Evolutionary conservation across 1,140 invertebrate species (phyloP).

Genomic region (Lordiphosa mommai): DNA sequence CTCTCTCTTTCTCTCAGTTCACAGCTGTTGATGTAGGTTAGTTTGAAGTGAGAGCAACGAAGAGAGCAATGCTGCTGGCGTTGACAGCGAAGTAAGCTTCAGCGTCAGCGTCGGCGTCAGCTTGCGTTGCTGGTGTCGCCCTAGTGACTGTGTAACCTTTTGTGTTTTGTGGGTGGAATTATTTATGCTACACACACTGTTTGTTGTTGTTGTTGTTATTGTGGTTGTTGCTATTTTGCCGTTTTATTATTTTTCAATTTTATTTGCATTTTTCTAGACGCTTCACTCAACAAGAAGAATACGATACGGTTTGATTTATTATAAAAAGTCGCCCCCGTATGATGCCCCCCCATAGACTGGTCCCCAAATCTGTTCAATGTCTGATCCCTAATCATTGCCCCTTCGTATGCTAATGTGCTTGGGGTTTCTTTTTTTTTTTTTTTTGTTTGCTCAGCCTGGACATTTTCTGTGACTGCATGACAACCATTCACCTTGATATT

Average conservation of each 20-base stretch:
- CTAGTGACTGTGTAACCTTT: constrained; percentile 74
- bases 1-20: constrained; percentile 9
- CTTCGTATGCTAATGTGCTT: constrained; percentile 17
- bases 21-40: constrained; percentile 78
- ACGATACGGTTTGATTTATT: constrained; percentile 48
- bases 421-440: not conserved
- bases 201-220: constrained; percentile 28
- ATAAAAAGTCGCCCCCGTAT: constrained; percentile 2
- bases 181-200: constrained; percentile 73
- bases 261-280: constrained; percentile 55
- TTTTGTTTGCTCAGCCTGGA: constrained; percentile 2
- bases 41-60: constrained; percentile 29
- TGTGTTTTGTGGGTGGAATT: constrained; percentile 65
- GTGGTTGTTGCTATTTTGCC: constrained; percentile 8
- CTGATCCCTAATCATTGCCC: constrained; percentile 14
- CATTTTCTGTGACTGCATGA: constrained; percentile 23
- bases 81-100: too few relatives aligned
- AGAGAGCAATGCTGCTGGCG: constrained; percentile 9
- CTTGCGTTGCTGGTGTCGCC: constrained; percentile 53
- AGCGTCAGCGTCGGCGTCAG: constrained; percentile 11
- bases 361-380: constrained; percentile 10
- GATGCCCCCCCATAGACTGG: too few relatives aligned
- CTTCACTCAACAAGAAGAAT: constrained; percentile 1
- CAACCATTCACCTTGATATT: constrained; percentile 56
- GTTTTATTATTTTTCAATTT: constrained; percentile 68